These are phyloP conservation scores for Oppia nitens DNA, from an alignment of 1,140 invertebrate species.

Conservation along the genomic window DNA sequence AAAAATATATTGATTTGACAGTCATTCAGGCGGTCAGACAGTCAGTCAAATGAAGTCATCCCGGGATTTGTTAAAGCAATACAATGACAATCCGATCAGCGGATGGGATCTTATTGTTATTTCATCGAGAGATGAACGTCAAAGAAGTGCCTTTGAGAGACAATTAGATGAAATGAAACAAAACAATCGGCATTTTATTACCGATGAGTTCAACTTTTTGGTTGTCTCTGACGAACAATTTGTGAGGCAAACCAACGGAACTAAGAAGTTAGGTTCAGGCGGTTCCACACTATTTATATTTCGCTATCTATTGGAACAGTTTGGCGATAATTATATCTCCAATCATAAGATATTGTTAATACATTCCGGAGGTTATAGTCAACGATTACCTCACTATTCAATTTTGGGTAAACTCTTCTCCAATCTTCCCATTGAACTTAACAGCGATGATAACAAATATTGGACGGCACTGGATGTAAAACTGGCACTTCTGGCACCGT, in stretches of 20 bases:
- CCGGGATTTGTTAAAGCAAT: not conserved
- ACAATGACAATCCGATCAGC: not conserved
- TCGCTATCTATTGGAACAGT: conserved; percentile 25
- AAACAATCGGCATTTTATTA: conserved; percentile 25
- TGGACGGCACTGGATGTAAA: conserved; percentile 33
- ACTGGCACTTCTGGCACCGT: conserved; percentile 31
- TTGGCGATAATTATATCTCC: conserved; percentile 27
- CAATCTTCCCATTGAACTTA: conserved; percentile 25
- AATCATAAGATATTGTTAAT: conserved; percentile 29
- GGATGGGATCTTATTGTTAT: conserved; percentile 31
- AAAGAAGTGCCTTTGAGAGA: conserved; percentile 27
- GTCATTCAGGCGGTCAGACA: too few species aligned
- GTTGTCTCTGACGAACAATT: not conserved
- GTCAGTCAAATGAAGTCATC: too few species aligned
- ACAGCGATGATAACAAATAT: conserved; percentile 10
- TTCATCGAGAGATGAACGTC: conserved; percentile 28
- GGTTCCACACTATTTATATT: not conserved
- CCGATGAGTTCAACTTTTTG: not conserved
- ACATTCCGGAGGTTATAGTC: conserved; percentile 34
- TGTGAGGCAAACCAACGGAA: not conserved
- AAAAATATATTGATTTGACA: too few species aligned
- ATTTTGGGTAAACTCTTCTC: conserved; percentile 33
- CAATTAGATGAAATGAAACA: conserved; percentile 26
- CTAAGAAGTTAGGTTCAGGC: not conserved
- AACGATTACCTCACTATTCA: conserved; percentile 31